Base-by-base conservation (phyloP, 1,140 invertebrate genomes). In the Spodoptera frugiperda region DNA sequence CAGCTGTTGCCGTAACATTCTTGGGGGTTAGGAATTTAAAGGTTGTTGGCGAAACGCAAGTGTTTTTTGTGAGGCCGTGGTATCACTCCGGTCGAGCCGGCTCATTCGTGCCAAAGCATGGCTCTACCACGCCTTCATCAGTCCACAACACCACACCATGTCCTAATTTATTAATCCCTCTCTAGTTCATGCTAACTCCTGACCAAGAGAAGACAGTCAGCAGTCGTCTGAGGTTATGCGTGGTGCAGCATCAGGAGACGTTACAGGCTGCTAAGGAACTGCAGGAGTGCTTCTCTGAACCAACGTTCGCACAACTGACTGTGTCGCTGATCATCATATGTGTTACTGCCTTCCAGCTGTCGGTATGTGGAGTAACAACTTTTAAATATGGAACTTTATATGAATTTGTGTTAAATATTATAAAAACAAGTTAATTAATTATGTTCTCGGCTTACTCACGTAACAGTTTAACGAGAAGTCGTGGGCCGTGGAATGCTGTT, bases 281-380 rank as follows among this genome's bases (percentile, higher is more conserved):
- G 39, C 93, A 95, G 79, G 77, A 84, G 2, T 92, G 83, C 67
- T 95, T 95, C 78, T 91, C 93, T 3, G 81, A 73, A 0, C 83
- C 91, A 0, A 92, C 93, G 15, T 87, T 95, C 12, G 79, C 83
- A 3, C 95, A 95, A 80, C 91, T 95, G 71, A 83, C 88, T 17
- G 92, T 94, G 0, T 95, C 95, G 3, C 90, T 94, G 33, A 76
- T 94, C 1, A 94, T 95, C 12, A 94, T 95, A 33, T 95, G 95
- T 77, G 88, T 94, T 3, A 91, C 93, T 0, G 94, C 94, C 0
- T 95, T 94, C 78, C 93, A 95, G 19, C 71, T 95, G 44, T 88
- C 93, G 86, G 94, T 95, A 87, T 80, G 76, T 78, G 55, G 12
- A 15, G 6, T 39, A 10, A 39, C 17, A 15, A n/a, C 63, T 2